phyloP scores from a whole-genome alignment of 64 coral and sea anemone genomes.

The Montipora sp. region DNA sequence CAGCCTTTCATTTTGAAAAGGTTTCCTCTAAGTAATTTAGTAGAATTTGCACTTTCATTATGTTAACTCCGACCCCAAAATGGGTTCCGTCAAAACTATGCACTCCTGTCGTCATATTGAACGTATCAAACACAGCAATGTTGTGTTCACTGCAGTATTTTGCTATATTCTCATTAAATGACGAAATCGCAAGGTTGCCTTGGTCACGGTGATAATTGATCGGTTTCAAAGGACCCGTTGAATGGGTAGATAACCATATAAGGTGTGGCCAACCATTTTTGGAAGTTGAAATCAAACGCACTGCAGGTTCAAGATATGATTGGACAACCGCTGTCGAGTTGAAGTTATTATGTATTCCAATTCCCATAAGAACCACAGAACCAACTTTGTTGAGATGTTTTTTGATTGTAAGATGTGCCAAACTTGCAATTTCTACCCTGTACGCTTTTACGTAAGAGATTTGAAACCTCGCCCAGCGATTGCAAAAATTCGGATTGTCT shows the following conservation, averaged over 20 bases:
- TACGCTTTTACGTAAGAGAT: conserved; percentile 81
- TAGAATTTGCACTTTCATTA: conserved; percentile 81
- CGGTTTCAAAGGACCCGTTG: conserved; percentile 88
- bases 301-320: conserved; percentile 70
- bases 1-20: not conserved
- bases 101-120: conserved; percentile 73
- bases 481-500: conserved; percentile 62
- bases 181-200: conserved; percentile 72
- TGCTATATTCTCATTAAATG: conserved; percentile 59
- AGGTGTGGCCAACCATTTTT: conserved; percentile 81
- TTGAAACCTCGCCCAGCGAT: conserved; percentile 42
- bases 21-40: conserved; percentile 72
- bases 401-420: conserved; percentile 58
- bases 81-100: conserved; percentile 94
- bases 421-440: conserved; percentile 59
- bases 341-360: conserved; percentile 89
- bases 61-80: conserved; percentile 85
- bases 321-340: conserved; percentile 68
- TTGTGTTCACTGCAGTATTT: conserved; percentile 70
- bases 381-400: conserved; percentile 46
- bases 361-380: conserved; percentile 68
- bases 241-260: conserved; percentile 83
- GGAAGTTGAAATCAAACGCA: conserved; percentile 55
- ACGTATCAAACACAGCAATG: conserved; percentile 80
- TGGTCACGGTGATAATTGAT: conserved; percentile 62